A percentile compares a stretch with the other conserved stretches of the same genome.
Conservation (phyloP, 2,888 invertebrate species). For the Coremacera marginata region DNA sequence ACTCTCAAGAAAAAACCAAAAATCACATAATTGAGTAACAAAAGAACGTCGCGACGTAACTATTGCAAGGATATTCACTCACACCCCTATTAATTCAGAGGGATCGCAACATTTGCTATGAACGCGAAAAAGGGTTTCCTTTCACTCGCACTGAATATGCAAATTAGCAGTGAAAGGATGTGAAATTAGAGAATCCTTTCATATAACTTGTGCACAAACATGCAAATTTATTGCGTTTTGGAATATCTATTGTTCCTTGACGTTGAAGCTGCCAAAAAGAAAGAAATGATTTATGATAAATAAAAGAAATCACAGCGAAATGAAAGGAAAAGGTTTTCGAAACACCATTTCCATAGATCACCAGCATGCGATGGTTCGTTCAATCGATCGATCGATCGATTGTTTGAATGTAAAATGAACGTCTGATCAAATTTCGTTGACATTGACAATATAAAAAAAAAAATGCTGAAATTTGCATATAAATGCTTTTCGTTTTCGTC, state of each 20-base stretch:
- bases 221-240: conserved; percentile 43
- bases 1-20: conserved; percentile 2
- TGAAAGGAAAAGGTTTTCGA: background rate
- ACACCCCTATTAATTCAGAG: background rate
- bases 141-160: conserved; percentile 47
- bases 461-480: conserved; percentile 36
- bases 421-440: conserved; percentile 26
- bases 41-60: background rate
- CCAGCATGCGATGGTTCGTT: background rate
- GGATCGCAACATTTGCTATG: background rate
- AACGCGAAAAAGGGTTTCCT: background rate
- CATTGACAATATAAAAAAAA: background rate
- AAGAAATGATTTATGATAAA: conserved; percentile 39
- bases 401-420: background rate
- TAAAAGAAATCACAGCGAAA: background rate
- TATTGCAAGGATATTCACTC: background rate
- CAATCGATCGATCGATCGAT: background rate
- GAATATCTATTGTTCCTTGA: conserved; percentile 33
- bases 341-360: conserved; percentile 26
- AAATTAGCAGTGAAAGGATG: conserved; percentile 51
- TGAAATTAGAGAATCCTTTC: conserved; percentile 50
- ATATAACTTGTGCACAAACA: conserved; percentile 29
- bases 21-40: conserved; percentile 19
- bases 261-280: conserved; percentile 20
- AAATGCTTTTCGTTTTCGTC: conserved; percentile 1